These are phyloP conservation scores for Agapornis roseicollis DNA, from an alignment of 2,113 vertebrate genomes.

Conservation along the genomic window DNA sequence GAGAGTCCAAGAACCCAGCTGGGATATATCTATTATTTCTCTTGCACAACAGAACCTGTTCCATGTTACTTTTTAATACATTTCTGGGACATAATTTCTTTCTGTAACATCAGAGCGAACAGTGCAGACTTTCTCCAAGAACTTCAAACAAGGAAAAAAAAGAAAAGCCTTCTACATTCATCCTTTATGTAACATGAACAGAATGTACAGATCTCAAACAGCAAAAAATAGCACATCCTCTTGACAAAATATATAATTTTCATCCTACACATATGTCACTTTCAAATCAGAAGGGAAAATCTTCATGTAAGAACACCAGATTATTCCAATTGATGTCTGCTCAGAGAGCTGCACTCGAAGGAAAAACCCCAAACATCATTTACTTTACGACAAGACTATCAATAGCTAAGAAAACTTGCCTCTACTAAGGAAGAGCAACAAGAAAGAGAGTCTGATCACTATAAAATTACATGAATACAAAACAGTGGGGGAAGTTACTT, in stretches of 20 bases:
- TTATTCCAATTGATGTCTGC: not conserved
- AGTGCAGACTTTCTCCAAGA: not conserved
- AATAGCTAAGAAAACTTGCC: not conserved
- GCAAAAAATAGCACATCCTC: conserved; percentile 4
- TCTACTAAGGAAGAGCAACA: not conserved
- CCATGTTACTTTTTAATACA: conserved; percentile 5
- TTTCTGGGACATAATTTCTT: not conserved
- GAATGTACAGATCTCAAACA: conserved; percentile 20
- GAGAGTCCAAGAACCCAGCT: not conserved
- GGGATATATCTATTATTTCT: conserved; percentile 8
- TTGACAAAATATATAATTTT: conserved; percentile 42
- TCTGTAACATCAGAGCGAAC: not conserved
- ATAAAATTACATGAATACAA: not conserved
- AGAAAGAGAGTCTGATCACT: not conserved
- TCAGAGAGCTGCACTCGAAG: not conserved
- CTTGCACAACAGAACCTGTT: conserved; percentile 5
- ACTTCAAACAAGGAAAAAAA: not conserved
- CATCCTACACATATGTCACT: conserved; percentile 35
- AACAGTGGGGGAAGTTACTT: not conserved
- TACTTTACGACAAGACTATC: conserved; percentile 18
- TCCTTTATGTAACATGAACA: conserved; percentile 38
- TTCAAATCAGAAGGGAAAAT: conserved; percentile 20
- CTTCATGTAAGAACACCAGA: conserved; percentile 17
- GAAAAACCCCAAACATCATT: conserved; percentile 5
- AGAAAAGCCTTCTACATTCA: not conserved